Evolutionary conservation across 2,888 invertebrate genomes (phyloP).

Genomic region (Pseudococcus jackbeardsleyi): DNA sequence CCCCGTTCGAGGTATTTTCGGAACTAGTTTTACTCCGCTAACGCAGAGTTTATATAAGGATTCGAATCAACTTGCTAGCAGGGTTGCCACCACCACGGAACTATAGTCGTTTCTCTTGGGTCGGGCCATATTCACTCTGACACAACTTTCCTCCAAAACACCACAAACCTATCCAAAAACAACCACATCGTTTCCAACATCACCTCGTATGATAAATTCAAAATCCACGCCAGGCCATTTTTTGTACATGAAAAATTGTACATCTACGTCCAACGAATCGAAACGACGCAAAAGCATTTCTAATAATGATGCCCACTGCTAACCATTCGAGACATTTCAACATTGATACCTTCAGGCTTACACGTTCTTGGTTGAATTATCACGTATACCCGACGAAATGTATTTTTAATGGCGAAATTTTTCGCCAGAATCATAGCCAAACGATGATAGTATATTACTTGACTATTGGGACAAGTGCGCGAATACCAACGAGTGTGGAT

Average conservation of each 20-base stretch:
- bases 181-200: no score
- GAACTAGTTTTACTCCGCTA: no score
- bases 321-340: background rate
- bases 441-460: no score
- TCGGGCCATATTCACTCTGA: no score
- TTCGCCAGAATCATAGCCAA: background rate
- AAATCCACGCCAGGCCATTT: background rate
- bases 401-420: slow-evolving; percentile 31
- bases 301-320: background rate
- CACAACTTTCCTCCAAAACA: background rate
- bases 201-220: background rate
- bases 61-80: no score
- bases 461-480: no score
- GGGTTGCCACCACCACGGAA: no score
- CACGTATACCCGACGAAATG: background rate
- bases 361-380: background rate
- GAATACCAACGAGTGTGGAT: no score
- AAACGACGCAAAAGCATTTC: background rate
- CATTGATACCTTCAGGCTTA: background rate
- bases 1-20: no score
- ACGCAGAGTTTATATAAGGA: no score
- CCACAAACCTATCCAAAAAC: background rate
- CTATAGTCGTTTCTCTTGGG: no score
- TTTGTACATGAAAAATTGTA: background rate
- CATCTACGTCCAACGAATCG: background rate